phyloP scores from a whole-genome alignment of 2,888 invertebrate species.

The Pachydiplax longipennis region DNA sequence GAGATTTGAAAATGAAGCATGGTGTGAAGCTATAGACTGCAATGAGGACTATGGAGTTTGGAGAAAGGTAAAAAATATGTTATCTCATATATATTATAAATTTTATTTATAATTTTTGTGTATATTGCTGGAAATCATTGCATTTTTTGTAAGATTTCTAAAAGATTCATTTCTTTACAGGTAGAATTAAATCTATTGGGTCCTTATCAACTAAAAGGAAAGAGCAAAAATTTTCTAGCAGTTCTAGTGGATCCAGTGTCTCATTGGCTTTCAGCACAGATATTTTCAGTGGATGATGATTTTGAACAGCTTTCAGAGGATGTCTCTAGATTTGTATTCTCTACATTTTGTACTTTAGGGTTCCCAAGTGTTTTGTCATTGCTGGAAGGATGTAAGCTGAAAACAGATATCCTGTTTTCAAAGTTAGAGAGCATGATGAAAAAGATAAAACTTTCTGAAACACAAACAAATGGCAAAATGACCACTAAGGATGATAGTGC shows the following conservation, averaged over 20 bases:
- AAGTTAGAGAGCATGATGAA: constrained; percentile 49
- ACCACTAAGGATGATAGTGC: background rate
- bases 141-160: background rate
- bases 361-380: constrained; percentile 52
- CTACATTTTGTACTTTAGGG: constrained; percentile 53
- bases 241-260: constrained; percentile 53
- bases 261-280: constrained; percentile 52
- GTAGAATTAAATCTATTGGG: constrained; percentile 52
- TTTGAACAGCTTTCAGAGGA: constrained; percentile 46
- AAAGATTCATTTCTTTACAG: constrained; percentile 41
- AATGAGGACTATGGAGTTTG: background rate
- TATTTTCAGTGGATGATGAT: constrained; percentile 49
- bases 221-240: constrained; percentile 51
- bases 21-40: background rate
- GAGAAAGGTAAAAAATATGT: background rate
- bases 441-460: background rate
- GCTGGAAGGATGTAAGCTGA: constrained; percentile 46
- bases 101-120: background rate
- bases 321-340: constrained; percentile 51
- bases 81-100: background rate
- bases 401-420: constrained; percentile 48
- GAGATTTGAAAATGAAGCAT: background rate
- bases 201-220: constrained; percentile 51
- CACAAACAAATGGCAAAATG: background rate
- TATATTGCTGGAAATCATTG: background rate